Conservation (phyloP, 37 sponge, comb jelly and placozoan genomes). For the Cladorhizidae sp. region DNA sequence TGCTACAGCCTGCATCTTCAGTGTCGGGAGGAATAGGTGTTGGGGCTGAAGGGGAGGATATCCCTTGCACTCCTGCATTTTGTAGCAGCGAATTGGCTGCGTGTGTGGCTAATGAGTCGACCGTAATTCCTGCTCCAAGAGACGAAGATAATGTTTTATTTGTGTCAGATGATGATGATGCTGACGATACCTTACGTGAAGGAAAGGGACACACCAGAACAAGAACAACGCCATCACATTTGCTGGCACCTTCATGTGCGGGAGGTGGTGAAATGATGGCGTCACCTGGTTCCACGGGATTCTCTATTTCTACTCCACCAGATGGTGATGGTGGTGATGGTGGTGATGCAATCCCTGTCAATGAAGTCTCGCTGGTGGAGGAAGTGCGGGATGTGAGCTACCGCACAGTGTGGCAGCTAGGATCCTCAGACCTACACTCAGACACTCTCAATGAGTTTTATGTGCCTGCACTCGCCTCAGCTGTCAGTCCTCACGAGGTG, state of each 20-base stretch:
- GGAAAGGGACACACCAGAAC: no score
- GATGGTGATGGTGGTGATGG: not conserved
- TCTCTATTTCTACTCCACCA: no score
- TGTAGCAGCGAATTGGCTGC: slow-evolving; percentile 19
- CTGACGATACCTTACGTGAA: no score
- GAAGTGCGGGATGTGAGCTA: slow-evolving; percentile 17
- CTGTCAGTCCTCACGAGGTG: slow-evolving; percentile 39
- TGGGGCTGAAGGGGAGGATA: slow-evolving; percentile 1
- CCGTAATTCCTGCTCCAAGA: not conserved
- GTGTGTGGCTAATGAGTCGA: not conserved
- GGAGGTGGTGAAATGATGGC: no score
- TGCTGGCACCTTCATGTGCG: no score
- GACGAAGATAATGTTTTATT: not conserved
- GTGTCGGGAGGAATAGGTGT: not conserved
- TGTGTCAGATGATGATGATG: not conserved
- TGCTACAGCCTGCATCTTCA: not conserved
- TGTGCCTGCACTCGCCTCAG: slow-evolving; percentile 34
- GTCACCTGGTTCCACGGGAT: no score
- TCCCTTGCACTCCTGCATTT: slow-evolving; percentile 35
- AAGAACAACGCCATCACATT: no score
- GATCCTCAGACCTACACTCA: slow-evolving; percentile 4
- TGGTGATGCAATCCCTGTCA: not conserved
- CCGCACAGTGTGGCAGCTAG: slow-evolving; percentile 50
- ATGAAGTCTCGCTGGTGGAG: not conserved
- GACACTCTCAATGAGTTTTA: slow-evolving; percentile 20